phyloP scores from a whole-genome alignment of 2,888 invertebrate species.

The Pterostichus niger region DNA sequence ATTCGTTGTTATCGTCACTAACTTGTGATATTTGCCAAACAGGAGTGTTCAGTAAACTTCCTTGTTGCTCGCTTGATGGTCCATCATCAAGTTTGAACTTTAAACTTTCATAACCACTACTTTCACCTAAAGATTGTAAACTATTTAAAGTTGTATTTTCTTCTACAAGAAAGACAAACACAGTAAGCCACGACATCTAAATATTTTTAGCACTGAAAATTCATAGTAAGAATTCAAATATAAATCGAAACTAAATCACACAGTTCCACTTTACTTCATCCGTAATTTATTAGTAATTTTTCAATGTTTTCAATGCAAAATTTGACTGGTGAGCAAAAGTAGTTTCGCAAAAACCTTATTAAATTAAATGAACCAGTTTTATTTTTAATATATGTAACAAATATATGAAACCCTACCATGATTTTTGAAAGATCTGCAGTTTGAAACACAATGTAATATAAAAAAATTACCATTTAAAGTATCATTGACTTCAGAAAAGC shows the following conservation, averaged over 20 bases:
- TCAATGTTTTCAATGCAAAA: no score
- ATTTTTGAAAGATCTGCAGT: no score
- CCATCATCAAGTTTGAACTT: slow-evolving; percentile 81
- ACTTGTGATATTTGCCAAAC: slow-evolving; percentile 74
- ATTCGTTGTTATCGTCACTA: slow-evolving; percentile 73
- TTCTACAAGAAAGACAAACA: slow-evolving; percentile 69
- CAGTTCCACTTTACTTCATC: no score
- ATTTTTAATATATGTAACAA: no score
- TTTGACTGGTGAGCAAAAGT: no score
- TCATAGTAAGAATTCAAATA: not conserved
- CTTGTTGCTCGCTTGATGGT: slow-evolving; percentile 73
- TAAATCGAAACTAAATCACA: not conserved
- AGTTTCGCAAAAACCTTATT: no score
- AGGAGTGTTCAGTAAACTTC: slow-evolving; percentile 68
- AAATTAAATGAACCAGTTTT: no score
- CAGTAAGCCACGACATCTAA: slow-evolving; percentile 3
- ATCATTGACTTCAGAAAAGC: slow-evolving; percentile 39
- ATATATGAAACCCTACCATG: no score
- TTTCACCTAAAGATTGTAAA: slow-evolving; percentile 86
- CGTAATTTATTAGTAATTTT: no score
- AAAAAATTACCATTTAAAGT: slow-evolving; percentile 38
- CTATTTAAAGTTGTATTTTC: slow-evolving; percentile 78
- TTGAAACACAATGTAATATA: no score
- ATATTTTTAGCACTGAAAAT: not conserved
- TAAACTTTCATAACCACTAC: slow-evolving; percentile 89